A percentile compares a stretch with the other conserved stretches of the same genome.
Evolutionary conservation across 2,113 vertebrate genomes (phyloP).

Genomic region (Rhinopomastus cyanomelas): DNA sequence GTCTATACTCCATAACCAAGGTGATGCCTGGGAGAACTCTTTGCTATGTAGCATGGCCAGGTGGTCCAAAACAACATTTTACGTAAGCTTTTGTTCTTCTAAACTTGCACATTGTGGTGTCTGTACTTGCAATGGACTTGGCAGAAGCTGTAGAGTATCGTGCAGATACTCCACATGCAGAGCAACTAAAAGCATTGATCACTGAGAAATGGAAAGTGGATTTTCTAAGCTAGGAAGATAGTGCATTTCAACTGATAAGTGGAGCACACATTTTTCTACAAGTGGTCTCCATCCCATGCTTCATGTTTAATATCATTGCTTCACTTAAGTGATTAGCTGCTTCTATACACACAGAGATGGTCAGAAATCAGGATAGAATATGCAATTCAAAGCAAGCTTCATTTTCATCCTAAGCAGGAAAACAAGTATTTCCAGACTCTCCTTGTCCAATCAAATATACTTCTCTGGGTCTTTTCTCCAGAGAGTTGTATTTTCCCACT

Average conservation of each 20-base stretch:
- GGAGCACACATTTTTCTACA: neutral
- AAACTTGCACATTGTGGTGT: neutral
- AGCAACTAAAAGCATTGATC: neutral
- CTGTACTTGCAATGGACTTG: neutral
- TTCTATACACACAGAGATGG: neutral
- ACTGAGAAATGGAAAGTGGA: neutral
- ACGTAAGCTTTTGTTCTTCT: slow-evolving; percentile 80
- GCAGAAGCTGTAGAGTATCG: neutral
- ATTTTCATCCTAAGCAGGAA: neutral
- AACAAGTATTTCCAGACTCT: neutral
- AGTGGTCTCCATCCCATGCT: neutral
- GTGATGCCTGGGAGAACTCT: slow-evolving; percentile 83
- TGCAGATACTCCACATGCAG: neutral
- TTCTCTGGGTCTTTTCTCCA: neutral
- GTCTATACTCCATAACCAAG: slow-evolving; percentile 89
- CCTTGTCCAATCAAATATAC: neutral
- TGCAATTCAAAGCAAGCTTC: neutral
- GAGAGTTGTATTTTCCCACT: neutral
- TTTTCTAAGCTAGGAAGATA: neutral
- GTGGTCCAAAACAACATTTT: slow-evolving; percentile 83
- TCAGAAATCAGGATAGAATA: neutral
- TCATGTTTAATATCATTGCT: neutral
- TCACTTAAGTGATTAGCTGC: neutral
- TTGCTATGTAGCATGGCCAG: slow-evolving; percentile 94
- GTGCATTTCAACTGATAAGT: neutral